Evolutionary conservation across 2,797 vertebrate species (phyloP), one percentile per base, ranked within the genome.

Genomic region (Phalanger gymnotis): DNA sequence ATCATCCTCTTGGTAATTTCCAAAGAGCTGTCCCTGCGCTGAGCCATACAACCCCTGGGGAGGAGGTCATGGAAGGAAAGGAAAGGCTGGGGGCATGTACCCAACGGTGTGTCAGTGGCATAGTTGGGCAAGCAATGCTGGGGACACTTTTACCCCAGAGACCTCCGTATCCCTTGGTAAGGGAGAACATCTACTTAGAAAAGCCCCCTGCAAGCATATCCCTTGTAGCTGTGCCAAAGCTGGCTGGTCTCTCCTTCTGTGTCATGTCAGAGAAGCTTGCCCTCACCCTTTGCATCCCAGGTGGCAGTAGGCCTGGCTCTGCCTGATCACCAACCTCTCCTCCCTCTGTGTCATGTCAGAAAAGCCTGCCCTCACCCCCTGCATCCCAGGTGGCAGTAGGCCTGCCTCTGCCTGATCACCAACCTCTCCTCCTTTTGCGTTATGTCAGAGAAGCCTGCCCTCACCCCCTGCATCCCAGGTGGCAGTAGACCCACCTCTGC

Each of bases 281-380:
- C 61, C 34, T 6, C 7, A 0, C 56, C 61, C 58, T 5, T 14
- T 19, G 16, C 14, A 9, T 19, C n/a, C 61, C 34, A 73, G 2
- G 14, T 22, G 61, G 13, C 34, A 19, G 47, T 90, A 10, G 53
- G n/a, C n/a, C 54, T 14, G 27, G 5, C 31, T 16, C 13, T 40
- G 51, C 93, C 93, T n/a, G 34, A 12, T 5, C 89, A 13, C 54
- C 96, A n/a, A 97, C 56, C n/a, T n/a, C n/a, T n/a, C n/a, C 34
- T 47, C n/a, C 6, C 13, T 31, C 57, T 31, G 11, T 27, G 40
- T 10, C 2, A 1, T 22, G 7, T 47, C 73, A 47, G 73, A 81
- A 19, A 34, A 66, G 14, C 31, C 61, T n/a, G 13, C 14, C 61
- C 34, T 6, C 7, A 0, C 56, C 61, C 58, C 14, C 34, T 19